These are phyloP conservation scores for Agriopis aurantiaria DNA, from an alignment of 2,888 invertebrate genomes.

Conservation along the genomic window DNA sequence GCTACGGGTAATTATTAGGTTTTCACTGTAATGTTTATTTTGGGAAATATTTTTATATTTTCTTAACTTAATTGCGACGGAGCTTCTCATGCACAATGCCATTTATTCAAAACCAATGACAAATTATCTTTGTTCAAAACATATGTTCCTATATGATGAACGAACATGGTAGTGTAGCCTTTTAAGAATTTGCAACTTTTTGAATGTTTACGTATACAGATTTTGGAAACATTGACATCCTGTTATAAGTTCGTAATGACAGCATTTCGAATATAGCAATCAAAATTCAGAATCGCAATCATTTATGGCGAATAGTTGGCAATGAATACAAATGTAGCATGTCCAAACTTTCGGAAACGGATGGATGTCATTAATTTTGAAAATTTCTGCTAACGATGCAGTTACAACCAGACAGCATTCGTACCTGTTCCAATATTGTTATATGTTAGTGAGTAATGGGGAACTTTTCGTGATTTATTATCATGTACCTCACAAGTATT, in stretches of 20 bases:
- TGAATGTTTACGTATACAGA: not conserved
- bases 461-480: not conserved
- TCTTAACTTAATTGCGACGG: too few relatives aligned
- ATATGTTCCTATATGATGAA: too few relatives aligned
- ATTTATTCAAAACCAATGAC: too few relatives aligned
- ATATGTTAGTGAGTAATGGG: not conserved
- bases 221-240: not conserved
- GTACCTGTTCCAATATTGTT: not conserved
- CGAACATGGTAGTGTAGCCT: not conserved
- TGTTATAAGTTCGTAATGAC: not conserved
- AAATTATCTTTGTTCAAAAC: too few relatives aligned
- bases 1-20: too few relatives aligned
- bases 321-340: constrained; percentile 35
- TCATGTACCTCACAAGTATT: not conserved
- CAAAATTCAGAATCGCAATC: constrained; percentile 28
- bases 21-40: too few relatives aligned
- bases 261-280: constrained; percentile 15
- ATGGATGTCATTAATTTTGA: constrained; percentile 42
- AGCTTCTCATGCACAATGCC: too few relatives aligned
- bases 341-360: constrained; percentile 31
- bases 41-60: too few relatives aligned
- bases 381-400: constrained; percentile 32
- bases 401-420: constrained; percentile 4
- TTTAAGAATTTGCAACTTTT: too few relatives aligned
- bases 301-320: constrained; percentile 35